Percentiles rank a stretch among this genome's conserved stretches.
These are phyloP conservation scores for Graptemys geographica DNA, from an alignment of 2,797 vertebrate species.

Conservation along the genomic window DNA sequence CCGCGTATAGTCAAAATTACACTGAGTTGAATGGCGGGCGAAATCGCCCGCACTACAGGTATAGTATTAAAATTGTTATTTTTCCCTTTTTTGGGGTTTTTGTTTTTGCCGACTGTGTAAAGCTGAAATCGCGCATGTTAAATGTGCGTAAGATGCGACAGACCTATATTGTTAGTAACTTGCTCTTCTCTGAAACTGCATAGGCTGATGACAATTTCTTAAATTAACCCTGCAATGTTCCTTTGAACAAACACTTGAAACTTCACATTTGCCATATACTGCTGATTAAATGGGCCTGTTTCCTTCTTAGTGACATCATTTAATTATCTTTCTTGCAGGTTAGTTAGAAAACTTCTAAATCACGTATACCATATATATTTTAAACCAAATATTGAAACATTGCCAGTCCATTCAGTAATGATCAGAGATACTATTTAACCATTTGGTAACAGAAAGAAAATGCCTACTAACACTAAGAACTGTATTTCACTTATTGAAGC, in stretches of 20 bases:
- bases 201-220: background rate
- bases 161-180: background rate
- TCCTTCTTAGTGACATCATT: slow-evolving; percentile 5
- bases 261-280: background rate
- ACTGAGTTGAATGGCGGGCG: too few species aligned
- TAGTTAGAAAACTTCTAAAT: background rate
- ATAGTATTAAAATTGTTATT: too few species aligned
- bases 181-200: background rate
- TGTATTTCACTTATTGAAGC: background rate
- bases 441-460: too few species aligned
- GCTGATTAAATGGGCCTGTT: background rate
- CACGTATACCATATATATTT: background rate
- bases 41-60: too few species aligned
- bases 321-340: background rate
- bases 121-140: too few species aligned
- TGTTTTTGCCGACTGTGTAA: too few species aligned
- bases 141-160: too few species aligned
- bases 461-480: background rate
- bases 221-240: background rate
- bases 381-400: background rate
- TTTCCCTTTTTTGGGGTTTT: too few species aligned
- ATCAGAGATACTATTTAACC: too few species aligned
- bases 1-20: too few species aligned
- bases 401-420: background rate
- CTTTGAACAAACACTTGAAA: background rate